Percentiles rank a stretch among this genome's conserved stretches.
Conservation (phyloP, 2,113 vertebrate species). For the Gymnorhina tibicen region DNA sequence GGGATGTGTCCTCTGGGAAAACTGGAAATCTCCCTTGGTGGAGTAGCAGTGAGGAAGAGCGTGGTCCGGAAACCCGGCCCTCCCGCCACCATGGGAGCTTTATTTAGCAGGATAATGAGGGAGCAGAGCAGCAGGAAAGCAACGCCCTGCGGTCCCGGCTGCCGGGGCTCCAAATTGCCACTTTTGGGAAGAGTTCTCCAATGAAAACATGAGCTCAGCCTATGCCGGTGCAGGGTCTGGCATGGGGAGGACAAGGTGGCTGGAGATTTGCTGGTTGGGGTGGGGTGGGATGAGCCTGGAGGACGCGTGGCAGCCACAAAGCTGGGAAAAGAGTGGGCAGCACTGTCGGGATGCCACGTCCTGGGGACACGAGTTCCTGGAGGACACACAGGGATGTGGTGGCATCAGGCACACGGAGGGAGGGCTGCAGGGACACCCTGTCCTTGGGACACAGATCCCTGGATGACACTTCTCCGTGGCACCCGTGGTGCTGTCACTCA, state of each 20-base stretch:
- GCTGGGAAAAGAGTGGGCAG: not conserved
- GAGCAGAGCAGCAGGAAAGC: slow-evolving; percentile 29
- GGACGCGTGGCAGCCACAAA: not conserved
- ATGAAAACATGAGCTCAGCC: slow-evolving; percentile 19
- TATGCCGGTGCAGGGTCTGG: not conserved
- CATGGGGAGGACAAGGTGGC: not conserved
- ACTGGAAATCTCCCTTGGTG: not conserved
- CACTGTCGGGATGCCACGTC: rapidly evolving
- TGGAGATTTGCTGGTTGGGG: not conserved
- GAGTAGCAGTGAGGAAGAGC: not conserved
- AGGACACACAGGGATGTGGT: not conserved
- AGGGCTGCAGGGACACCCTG: not conserved
- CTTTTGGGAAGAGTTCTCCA: not conserved
- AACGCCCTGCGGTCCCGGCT: not conserved
- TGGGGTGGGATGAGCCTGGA: not conserved
- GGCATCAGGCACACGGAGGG: no score
- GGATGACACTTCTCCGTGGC: rapidly evolving
- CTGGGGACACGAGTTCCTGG: rapidly evolving
- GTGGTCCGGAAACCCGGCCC: slow-evolving; percentile 38
- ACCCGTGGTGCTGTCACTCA: not conserved
- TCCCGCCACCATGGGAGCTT: not conserved
- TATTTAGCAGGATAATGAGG: slow-evolving; percentile 51
- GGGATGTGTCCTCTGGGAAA: not conserved
- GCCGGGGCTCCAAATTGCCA: not conserved
- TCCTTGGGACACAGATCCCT: not conserved